These are phyloP conservation scores for Clarias magur DNA, from an alignment of 2,113 vertebrate genomes.

Conservation along the genomic window DNA sequence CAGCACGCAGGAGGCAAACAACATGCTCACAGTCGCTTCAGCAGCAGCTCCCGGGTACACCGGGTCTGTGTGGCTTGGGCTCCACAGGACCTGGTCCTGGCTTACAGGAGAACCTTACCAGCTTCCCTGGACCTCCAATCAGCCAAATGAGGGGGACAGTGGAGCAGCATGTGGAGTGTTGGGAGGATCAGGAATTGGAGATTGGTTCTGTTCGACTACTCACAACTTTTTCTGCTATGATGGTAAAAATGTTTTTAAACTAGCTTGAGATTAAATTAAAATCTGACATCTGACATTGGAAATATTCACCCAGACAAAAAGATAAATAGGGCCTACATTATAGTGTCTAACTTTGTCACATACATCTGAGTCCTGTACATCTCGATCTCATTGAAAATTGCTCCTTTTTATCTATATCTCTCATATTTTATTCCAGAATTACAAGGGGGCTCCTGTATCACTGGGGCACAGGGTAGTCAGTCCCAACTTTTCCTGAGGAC, in stretches of 20 bases:
- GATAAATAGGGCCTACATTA: too few species aligned
- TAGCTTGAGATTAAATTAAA: too few species aligned
- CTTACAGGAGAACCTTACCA: background rate
- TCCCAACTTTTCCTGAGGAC: too few species aligned
- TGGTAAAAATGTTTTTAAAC: conserved; percentile 12
- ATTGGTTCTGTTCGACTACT: background rate
- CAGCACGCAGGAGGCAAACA: conserved; percentile 14
- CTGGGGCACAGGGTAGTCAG: too few species aligned
- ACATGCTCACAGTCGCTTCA: background rate
- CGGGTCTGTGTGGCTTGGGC: conserved; percentile 39
- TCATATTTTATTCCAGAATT: too few species aligned
- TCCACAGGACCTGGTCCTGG: conserved; percentile 30
- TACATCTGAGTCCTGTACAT: too few species aligned
- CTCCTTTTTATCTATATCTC: too few species aligned
- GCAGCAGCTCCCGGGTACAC: conserved; percentile 1
- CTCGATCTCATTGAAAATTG: too few species aligned
- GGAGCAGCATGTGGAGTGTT: background rate
- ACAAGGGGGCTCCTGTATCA: too few species aligned
- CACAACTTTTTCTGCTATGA: conserved; percentile 23
- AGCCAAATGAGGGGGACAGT: background rate
- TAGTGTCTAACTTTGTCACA: too few species aligned
- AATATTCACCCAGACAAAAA: too few species aligned
- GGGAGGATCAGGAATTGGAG: background rate
- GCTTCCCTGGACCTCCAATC: accelerated
- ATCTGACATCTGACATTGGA: too few species aligned